phyloP scores from a whole-genome alignment of 1,140 invertebrate genomes.

The Stratiolaelaps scimitus region DNA sequence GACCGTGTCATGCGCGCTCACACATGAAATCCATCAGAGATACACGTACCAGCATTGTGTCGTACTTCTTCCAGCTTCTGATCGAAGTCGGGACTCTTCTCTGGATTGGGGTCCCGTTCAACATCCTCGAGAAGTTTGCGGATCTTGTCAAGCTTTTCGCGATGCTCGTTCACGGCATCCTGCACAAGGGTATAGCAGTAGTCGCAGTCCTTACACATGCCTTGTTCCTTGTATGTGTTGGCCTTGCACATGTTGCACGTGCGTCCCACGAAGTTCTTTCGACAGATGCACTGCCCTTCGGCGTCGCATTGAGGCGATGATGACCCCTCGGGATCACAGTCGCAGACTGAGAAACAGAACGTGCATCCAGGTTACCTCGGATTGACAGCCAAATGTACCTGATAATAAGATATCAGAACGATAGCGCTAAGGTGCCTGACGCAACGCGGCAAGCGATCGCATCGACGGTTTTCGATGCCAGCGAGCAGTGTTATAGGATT shows the following conservation, averaged over 20 bases:
- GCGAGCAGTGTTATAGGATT: no score
- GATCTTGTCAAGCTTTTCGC: slow-evolving; percentile 58
- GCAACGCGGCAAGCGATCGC: no score
- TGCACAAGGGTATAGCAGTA: slow-evolving; percentile 85
- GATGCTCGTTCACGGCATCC: slow-evolving; percentile 66
- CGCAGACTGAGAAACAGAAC: slow-evolving; percentile 50
- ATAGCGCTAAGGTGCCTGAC: no score
- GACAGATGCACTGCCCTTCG: slow-evolving; percentile 75
- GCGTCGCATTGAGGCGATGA: slow-evolving; percentile 64
- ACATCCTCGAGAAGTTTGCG: slow-evolving; percentile 52
- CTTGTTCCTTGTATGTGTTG: slow-evolving; percentile 70
- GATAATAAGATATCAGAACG: no score
- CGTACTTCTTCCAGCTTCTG: slow-evolving; percentile 54
- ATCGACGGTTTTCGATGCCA: no score
- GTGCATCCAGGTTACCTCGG: no score
- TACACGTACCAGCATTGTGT: slow-evolving; percentile 44
- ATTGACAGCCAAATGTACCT: no score
- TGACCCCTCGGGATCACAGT: slow-evolving; percentile 75
- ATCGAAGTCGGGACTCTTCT: slow-evolving; percentile 69
- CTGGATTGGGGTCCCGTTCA: slow-evolving; percentile 54
- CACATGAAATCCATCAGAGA: no score
- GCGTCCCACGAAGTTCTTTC: slow-evolving; percentile 74
- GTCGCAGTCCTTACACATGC: slow-evolving; percentile 63
- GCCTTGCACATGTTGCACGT: slow-evolving; percentile 80
- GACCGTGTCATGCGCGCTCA: no score